Evolutionary conservation across 1,140 invertebrate genomes (phyloP).

Genomic region (Pollicipes pollicipes): DNA sequence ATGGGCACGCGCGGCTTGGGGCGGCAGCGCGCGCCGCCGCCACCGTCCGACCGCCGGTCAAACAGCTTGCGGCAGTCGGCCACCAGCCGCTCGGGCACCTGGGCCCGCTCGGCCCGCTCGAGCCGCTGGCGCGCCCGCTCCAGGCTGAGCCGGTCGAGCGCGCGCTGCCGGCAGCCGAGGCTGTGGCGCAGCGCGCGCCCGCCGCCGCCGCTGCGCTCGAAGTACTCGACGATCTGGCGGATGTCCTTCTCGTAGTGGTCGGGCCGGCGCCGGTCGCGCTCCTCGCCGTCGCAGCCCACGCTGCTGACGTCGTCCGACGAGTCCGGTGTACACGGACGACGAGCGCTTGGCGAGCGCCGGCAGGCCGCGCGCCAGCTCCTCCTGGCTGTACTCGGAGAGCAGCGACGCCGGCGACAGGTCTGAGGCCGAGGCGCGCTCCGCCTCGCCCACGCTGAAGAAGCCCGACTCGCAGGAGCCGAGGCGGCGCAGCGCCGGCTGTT

Average conservation of each 20-base stretch:
- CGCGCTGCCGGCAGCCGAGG: background rate
- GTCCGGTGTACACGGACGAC: slow-evolving; percentile 65
- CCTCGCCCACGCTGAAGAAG: slow-evolving; percentile 56
- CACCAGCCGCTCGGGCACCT: background rate
- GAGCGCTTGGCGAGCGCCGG: slow-evolving; percentile 40
- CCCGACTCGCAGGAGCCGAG: slow-evolving; percentile 74
- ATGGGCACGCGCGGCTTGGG: slow-evolving; percentile 18
- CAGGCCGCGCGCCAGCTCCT: slow-evolving; percentile 15
- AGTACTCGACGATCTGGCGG: slow-evolving; percentile 69
- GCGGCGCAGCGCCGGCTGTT: slow-evolving; percentile 23
- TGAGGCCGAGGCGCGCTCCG: slow-evolving; percentile 20
- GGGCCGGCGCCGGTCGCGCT: slow-evolving; percentile 29
- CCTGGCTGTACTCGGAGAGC: slow-evolving; percentile 22
- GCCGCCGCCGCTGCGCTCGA: slow-evolving; percentile 36
- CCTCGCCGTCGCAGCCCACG: slow-evolving; percentile 42
- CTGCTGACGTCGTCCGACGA: slow-evolving; percentile 67
- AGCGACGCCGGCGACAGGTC: slow-evolving; percentile 28
- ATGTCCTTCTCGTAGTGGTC: slow-evolving; percentile 41
- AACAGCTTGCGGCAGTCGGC: background rate
- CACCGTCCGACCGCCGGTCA: too few species aligned
- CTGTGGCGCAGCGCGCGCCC: background rate
- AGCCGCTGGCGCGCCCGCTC: background rate
- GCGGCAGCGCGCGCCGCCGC: too few species aligned
- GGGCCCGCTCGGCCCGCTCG: background rate
- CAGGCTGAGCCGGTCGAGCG: background rate